A percentile compares a stretch with the other conserved stretches of the same genome.
phyloP scores from a whole-genome alignment of 1,140 invertebrate genomes.

The Ips typographus region DNA sequence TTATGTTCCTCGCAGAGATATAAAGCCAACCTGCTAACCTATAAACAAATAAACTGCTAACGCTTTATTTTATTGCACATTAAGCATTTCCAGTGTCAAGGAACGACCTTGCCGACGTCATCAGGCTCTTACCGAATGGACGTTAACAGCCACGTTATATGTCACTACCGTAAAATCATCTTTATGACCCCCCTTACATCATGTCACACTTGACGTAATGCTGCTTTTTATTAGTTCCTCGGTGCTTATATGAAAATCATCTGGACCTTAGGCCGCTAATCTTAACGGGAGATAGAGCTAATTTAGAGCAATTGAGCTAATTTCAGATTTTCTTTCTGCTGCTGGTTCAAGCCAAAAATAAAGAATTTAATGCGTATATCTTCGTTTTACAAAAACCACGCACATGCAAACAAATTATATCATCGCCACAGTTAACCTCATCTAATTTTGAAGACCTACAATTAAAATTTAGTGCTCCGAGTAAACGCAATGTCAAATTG shows the following conservation, averaged over 20 bases:
- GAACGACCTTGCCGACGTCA: slow-evolving; percentile 42
- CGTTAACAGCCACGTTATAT: slow-evolving; percentile 40
- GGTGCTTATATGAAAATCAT: slow-evolving; percentile 27
- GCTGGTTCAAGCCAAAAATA: no score
- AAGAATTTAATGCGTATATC: no score
- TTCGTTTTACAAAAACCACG: no score
- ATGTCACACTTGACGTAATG: slow-evolving; percentile 36
- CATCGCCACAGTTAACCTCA: no score
- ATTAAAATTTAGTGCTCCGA: no score
- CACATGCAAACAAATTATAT: no score
- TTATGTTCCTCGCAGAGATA: slow-evolving; percentile 31
- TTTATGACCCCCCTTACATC: slow-evolving; percentile 44
- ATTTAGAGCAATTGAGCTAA: no score
- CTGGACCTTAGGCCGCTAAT: not conserved
- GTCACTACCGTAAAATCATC: slow-evolving; percentile 45
- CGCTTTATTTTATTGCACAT: slow-evolving; percentile 42
- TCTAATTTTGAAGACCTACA: no score
- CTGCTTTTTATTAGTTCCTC: slow-evolving; percentile 24
- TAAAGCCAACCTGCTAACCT: slow-evolving; percentile 35
- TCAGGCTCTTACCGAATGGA: slow-evolving; percentile 39
- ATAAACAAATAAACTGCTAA: slow-evolving; percentile 38
- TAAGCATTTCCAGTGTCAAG: slow-evolving; percentile 46
- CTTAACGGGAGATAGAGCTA: no score
- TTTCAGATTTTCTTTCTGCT: no score
- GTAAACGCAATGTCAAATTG: no score